Base-by-base conservation (phyloP, 2,888 invertebrate species). In the Drosophila acutilabella region DNA sequence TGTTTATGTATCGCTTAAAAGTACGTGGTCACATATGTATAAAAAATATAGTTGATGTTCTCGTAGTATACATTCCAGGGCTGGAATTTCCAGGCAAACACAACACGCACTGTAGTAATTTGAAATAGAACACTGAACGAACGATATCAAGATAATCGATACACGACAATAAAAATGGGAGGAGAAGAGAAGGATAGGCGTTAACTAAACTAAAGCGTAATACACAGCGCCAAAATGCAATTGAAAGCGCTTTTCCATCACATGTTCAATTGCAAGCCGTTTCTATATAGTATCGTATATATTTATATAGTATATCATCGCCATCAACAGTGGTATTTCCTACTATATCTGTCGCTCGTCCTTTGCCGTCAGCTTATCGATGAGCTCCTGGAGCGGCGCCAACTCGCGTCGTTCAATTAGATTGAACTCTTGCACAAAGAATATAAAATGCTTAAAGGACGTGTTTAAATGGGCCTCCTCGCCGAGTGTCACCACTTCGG, bases 381-480 rank as follows among this genome's bases (percentile, higher is more conserved):
- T 99, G 83, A 99, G 95, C 93, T 99, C 99, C 93, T 99, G 98
- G 79, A 99, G 94, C 58, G 99, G 99, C 77, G 98, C 98, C 93
- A 99, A 93, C 93, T 99, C 99, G 91, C 98, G 95, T 89, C 98
- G 95, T 92, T 99, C 99, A 92, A 99, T 99, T 91, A 99, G 94
- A 93, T 96, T 96, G 93, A 99, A 99, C 93, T 99, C 99, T 96
- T 99, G 95, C 56, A 95, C 94, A 92, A 94, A 94, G 93, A 98
- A 99, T 91, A 99, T 99, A 93, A 99, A 99, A 94, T 99, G 99
- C 92, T 99, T 99, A 94, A 99, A 99, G 84, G 98, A 98, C 70
- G 99, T 99, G 93, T 99, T 99, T 86, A 99, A 95, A 93, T 99
- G 99, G 59, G 99, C 99, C 93, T 99, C 99, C 93, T 99, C 99